Conservation (phyloP, 2,888 invertebrate genomes). For the Chrysolina americana region DNA sequence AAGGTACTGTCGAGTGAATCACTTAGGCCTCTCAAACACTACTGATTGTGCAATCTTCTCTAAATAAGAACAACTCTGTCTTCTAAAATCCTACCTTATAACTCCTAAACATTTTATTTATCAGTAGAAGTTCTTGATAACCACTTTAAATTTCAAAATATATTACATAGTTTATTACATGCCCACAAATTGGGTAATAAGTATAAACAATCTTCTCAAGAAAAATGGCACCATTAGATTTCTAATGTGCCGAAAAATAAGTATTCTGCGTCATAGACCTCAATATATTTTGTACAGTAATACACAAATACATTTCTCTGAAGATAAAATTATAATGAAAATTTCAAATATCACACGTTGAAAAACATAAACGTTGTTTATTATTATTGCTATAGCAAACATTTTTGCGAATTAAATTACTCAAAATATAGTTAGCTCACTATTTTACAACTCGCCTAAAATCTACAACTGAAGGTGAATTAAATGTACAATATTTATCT, state of each 20-base stretch:
- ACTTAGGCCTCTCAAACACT: slow-evolving; percentile 66
- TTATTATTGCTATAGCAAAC: slow-evolving; percentile 73
- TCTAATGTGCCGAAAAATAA: slow-evolving; percentile 54
- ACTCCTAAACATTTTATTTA: slow-evolving; percentile 36
- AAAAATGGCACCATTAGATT: slow-evolving; percentile 51
- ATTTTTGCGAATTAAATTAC: slow-evolving; percentile 55
- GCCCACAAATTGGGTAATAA: slow-evolving; percentile 54
- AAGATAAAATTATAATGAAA: slow-evolving; percentile 39
- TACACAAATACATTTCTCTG: slow-evolving; percentile 46
- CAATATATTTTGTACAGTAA: slow-evolving; percentile 58
- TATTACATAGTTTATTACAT: slow-evolving; percentile 52
- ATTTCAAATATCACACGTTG: slow-evolving; percentile 59
- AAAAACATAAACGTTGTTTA: slow-evolving; percentile 58
- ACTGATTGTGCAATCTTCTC: slow-evolving; percentile 61
- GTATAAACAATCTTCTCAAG: slow-evolving; percentile 55
- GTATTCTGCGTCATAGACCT: slow-evolving; percentile 50
- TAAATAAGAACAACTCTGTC: slow-evolving; percentile 48
- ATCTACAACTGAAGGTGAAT: slow-evolving; percentile 47
- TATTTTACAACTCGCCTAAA: slow-evolving; percentile 46
- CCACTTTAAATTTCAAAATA: slow-evolving; percentile 20
- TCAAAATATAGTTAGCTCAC: slow-evolving; percentile 49
- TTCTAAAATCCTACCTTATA: slow-evolving; percentile 42
- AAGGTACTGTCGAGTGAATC: slow-evolving; percentile 61
- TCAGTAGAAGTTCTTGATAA: slow-evolving; percentile 48
- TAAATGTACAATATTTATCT: slow-evolving; percentile 37